Evolutionary conservation across 2,797 vertebrate genomes (phyloP).

Genomic region (Cephalopachus bancanus): DNA sequence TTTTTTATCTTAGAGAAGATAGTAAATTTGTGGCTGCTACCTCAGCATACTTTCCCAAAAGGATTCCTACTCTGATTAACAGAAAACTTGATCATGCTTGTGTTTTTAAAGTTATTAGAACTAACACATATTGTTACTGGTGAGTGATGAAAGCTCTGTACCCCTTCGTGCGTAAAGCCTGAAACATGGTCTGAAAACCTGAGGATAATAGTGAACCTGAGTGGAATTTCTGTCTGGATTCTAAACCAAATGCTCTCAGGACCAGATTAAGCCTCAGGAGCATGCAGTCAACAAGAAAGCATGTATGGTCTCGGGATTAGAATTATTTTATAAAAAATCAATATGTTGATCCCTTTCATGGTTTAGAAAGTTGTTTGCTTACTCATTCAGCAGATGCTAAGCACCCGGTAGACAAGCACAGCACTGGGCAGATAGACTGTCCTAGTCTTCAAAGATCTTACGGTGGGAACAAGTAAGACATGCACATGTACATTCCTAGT

Average conservation of each 20-base stretch:
- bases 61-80: constrained; percentile 5
- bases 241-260: not conserved
- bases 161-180: not conserved
- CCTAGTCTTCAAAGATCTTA: not conserved
- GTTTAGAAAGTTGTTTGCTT: not conserved
- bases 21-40: not conserved
- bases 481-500: not conserved
- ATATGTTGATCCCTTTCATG: not conserved
- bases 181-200: constrained; percentile 33
- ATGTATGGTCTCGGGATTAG: not conserved
- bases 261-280: not conserved
- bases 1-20: constrained; percentile 1
- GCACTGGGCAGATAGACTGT: not conserved
- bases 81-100: not conserved
- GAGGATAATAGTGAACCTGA: not conserved
- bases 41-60: constrained; percentile 12
- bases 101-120: constrained; percentile 47
- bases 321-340: constrained; percentile 29
- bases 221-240: constrained; percentile 7
- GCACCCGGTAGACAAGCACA: not conserved
- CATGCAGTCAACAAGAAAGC: constrained; percentile 33
- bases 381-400: not conserved
- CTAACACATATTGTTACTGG: not conserved
- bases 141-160: not conserved
- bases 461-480: not conserved